Conservation (phyloP, 64 coral and sea anemone genomes). For the Exaiptasia diaphana region DNA sequence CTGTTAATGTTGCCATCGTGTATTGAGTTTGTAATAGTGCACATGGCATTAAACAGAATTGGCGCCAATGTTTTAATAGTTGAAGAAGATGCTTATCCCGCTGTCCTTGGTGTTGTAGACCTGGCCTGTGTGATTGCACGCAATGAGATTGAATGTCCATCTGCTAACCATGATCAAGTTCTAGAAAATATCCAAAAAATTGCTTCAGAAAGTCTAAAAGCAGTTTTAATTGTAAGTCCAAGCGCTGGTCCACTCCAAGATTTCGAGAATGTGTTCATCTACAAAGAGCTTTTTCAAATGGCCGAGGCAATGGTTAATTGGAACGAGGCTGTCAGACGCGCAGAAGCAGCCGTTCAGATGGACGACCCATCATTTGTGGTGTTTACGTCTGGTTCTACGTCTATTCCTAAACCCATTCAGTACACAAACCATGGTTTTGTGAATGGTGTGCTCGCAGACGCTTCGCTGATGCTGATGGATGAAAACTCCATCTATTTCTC, state of each 20-base stretch:
- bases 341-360: not conserved
- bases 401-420: constrained; percentile 2
- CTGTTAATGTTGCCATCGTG: not conserved
- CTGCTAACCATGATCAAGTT: not conserved
- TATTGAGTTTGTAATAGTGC: not conserved
- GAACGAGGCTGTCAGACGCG: not conserved
- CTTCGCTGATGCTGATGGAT: not conserved
- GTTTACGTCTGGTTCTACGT: constrained; percentile 26
- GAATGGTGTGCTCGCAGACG: not conserved
- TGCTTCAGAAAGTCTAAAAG: not conserved
- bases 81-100: not conserved
- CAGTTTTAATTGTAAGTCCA: not conserved
- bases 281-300: not conserved
- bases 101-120: not conserved
- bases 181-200: not conserved
- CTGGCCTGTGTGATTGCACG: too few species aligned
- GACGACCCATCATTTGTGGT: constrained; percentile 1
- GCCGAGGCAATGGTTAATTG: not conserved
- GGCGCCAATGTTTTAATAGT: not conserved
- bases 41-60: constrained; percentile 2
- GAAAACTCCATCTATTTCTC: not conserved
- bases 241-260: not conserved
- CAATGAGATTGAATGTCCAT: too few species aligned
- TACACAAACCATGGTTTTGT: constrained; percentile 16
- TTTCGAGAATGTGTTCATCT: not conserved